Evolutionary conservation across 2,113 vertebrate genomes (phyloP), one percentile per base, ranked within the genome.

Genomic region (Serilophus lunatus): DNA sequence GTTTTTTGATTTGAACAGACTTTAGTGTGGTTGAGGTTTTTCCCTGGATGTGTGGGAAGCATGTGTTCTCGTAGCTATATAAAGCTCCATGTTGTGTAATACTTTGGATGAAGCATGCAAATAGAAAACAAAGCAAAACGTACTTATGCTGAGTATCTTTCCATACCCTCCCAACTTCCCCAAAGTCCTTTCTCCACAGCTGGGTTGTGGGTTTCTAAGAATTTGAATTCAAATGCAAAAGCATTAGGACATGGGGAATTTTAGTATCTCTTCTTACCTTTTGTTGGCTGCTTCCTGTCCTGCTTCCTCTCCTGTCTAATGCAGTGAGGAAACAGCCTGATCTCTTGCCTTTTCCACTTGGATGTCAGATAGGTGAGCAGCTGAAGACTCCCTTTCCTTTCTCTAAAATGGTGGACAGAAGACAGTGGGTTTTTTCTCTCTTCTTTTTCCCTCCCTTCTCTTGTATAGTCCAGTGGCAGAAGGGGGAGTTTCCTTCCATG

Each of bases 221-320:
- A 75, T 81, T 84, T 5, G 1, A 57, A 59, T 93, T 88, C 56
- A 74, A 86, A 86, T 81, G 72, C 60, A 70, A 57, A 57, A 72
- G 85, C 56, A n/a, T 86, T 80, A 93, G 53, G 68, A 51, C 14
- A 19, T 36, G 59, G 78, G 33, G 35, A 90, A 78, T 64, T 86
- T 92, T 92, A 91, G 51, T 75, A 75, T 93, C 82, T 93, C 71
- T 65, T 94, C 92, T 94, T 96, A 92, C 92, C 90, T 96, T 95
- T 74, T 49, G 26, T 63, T 93, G 88, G 35, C 80, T 86, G 80
- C 76, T 94, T 92, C 68, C 80, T 85, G 90, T 54, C 44, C 69
- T 92, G 68, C 76, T 75, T 95, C 74, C 65, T 88, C 44, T 86
- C 28, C 29, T 0, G 10, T 88, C 51, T 88, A 71, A 53, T 28